phyloP scores from a whole-genome alignment of 2,113 vertebrate genomes.

The Passer montanus region DNA sequence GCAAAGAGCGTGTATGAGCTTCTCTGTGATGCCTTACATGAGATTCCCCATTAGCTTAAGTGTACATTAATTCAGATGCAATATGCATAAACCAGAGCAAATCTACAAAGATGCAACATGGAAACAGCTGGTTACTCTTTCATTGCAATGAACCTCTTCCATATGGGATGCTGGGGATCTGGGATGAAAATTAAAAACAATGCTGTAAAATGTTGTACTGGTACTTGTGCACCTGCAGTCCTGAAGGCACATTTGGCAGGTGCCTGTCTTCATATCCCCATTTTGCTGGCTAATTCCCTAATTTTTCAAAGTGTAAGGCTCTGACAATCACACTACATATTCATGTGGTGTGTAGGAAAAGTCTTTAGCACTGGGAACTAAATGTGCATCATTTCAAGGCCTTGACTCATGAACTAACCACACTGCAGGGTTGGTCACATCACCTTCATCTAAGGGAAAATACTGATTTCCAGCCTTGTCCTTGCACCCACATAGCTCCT shows the following conservation, averaged over 20 bases:
- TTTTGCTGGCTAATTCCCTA: background rate
- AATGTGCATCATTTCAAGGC: rapidly evolving
- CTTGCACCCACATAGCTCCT: background rate
- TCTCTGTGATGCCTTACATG: background rate
- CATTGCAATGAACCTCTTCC: background rate
- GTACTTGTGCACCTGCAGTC: background rate
- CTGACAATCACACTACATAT: background rate
- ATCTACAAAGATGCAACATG: background rate
- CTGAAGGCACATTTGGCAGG: background rate
- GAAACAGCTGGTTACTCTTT: background rate
- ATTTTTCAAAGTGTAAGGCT: background rate
- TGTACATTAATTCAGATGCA: background rate
- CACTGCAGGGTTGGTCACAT: background rate
- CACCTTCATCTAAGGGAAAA: background rate
- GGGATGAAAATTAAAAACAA: background rate
- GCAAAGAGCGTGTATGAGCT: background rate
- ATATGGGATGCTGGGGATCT: background rate
- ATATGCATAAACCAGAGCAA: background rate
- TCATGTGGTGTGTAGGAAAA: background rate
- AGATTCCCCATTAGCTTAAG: background rate
- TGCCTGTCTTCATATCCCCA: background rate
- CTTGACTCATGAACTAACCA: background rate
- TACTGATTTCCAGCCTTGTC: background rate
- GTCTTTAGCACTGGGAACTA: background rate
- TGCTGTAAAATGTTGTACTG: background rate